Conservation (phyloP, 1,140 invertebrate genomes). For the Oryctes rhinoceros region DNA sequence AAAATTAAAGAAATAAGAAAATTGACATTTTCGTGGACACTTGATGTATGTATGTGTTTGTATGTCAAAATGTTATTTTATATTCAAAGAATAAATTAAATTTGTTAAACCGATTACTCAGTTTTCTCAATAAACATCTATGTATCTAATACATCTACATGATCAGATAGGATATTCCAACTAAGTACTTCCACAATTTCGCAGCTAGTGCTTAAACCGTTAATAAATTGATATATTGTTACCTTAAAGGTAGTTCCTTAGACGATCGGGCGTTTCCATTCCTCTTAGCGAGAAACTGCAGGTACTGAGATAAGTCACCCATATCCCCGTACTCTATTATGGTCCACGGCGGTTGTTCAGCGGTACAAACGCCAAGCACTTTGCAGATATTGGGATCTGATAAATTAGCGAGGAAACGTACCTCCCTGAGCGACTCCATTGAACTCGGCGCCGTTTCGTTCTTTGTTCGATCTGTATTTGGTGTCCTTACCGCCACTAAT, state of each 20-base stretch:
- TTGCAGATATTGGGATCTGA: slow-evolving; percentile 78
- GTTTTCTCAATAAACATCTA: too few relatives aligned
- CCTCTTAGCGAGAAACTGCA: slow-evolving; percentile 64
- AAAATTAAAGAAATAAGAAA: too few relatives aligned
- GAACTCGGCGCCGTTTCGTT: slow-evolving; percentile 54
- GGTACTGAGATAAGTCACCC: slow-evolving; percentile 81
- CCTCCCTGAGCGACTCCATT: slow-evolving; percentile 68
- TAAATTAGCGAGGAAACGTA: slow-evolving; percentile 76
- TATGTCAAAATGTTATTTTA: too few relatives aligned
- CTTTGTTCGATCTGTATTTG: slow-evolving; percentile 55
- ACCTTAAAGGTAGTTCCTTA: slow-evolving; percentile 57
- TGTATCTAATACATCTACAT: too few relatives aligned
- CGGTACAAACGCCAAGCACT: slow-evolving; percentile 75
- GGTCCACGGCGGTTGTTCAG: slow-evolving; percentile 73
- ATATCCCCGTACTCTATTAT: slow-evolving; percentile 82
- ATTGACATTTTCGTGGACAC: too few relatives aligned
- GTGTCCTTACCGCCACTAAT: slow-evolving; percentile 65
- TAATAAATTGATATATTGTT: slow-evolving; percentile 40
- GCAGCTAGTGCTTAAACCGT: not conserved
- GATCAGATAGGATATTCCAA: too few relatives aligned
- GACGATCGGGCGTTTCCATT: slow-evolving; percentile 55
- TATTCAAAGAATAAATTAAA: too few relatives aligned
- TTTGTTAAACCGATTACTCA: too few relatives aligned
- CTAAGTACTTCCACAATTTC: not conserved
- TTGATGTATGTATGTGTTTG: too few relatives aligned